Evolutionary conservation across 2,888 invertebrate species (phyloP), one percentile per base, ranked within the genome.

Genomic region (Pomacea canaliculata): DNA sequence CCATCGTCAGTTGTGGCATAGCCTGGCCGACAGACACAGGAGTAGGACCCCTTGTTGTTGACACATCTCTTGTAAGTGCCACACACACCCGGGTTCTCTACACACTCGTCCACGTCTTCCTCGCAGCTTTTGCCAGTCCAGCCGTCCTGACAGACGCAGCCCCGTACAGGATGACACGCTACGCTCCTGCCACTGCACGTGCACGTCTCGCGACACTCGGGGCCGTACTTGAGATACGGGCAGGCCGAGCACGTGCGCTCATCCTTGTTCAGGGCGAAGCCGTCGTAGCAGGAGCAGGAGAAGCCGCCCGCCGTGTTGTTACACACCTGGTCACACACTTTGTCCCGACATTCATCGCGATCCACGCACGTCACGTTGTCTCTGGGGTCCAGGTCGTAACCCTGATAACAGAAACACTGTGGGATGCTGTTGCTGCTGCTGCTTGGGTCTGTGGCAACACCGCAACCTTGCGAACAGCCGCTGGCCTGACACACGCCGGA

Each of bases 81-180:
- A 62, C 81, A 81, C 3, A 19, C 49, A 49, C 70, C 49, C 46
- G 67, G 60, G 18, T 23, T 37, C 16, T 67, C 68, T 10, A 37
- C 51, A 70, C 83, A 84, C 66, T 83, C 83, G 65, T 84, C 71
- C 13, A 84, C 69, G 67, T 83, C 81, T 0, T 19, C 46, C 8
- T 75, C 59, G 69, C 83, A 84, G n/a, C 37, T 23, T 16, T 23
- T 18, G 16, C 82, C 83, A 27, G 70, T 76, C 82, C 82, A 83
- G 19, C 78, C 77, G 3, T 12, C n/a, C 9, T 49, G 46, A 73
- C 83, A 83, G n/a, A 79, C 9, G 75, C 83, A 83, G 10, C 81
- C 82, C n/a, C 70, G 70, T 1, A 78, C 77, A 1, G 60, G 66
- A 68, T 83, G 74, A 77, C 81, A 81, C 1, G 12, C 37, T 13